These are phyloP conservation scores for Bucorvus abyssinicus DNA, from an alignment of 2,797 vertebrate genomes.

Conservation along the genomic window DNA sequence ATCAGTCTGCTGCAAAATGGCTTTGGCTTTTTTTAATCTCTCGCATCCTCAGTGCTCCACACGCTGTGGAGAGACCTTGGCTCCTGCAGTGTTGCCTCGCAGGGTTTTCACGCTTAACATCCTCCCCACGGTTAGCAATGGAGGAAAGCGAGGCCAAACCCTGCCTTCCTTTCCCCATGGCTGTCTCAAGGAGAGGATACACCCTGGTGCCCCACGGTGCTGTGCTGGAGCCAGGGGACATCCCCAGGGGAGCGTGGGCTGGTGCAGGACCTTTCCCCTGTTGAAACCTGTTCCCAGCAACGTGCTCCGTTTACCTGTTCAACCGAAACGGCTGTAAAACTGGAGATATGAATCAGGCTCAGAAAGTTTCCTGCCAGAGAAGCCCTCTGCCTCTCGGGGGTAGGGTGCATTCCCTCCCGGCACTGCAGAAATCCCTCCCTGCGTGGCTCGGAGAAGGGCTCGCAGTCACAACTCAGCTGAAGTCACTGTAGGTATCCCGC, in stretches of 20 bases:
- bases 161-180: neutral
- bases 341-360: neutral
- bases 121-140: fast-evolving
- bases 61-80: neutral
- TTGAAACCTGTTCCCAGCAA: neutral
- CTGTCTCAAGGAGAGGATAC: neutral
- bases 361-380: neutral
- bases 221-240: neutral
- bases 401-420: fast-evolving
- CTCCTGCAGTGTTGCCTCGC: fast-evolving
- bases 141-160: neutral
- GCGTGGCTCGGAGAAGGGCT: fast-evolving
- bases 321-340: neutral
- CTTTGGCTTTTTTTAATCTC: neutral
- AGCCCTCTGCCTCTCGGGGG: fast-evolving
- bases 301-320: neutral
- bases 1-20: neutral
- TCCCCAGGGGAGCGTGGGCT: fast-evolving
- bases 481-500: fast-evolving
- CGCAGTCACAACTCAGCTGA: neutral
- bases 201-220: fast-evolving
- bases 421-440: neutral
- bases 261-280: fast-evolving
- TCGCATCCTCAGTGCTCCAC: neutral
- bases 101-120: fast-evolving